Evolutionary conservation across 2,113 vertebrate species (phyloP).

Genomic region (Paraplagusia blochii): DNA sequence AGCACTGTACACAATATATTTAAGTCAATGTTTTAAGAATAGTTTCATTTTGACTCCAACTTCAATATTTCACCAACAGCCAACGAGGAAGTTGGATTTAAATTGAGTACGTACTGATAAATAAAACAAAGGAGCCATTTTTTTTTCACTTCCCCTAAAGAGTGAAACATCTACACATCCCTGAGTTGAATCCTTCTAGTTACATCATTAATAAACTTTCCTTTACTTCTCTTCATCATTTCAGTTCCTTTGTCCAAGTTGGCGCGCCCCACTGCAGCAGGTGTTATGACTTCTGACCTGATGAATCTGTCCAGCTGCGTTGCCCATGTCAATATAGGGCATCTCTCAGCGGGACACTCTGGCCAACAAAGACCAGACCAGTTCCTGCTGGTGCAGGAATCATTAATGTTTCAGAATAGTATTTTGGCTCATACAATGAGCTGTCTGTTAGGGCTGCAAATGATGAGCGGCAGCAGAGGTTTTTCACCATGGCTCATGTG

Average conservation of each 20-base stretch:
- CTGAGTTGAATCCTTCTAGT: conserved; percentile 1
- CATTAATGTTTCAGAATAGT: conserved; percentile 38
- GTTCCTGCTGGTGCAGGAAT: conserved; percentile 14
- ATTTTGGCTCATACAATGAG: conserved; percentile 14
- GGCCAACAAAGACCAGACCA: conserved; percentile 9
- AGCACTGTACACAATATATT: background rate
- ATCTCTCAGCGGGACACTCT: conserved; percentile 29
- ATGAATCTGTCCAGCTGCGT: conserved; percentile 19
- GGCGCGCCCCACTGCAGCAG: conserved; percentile 9
- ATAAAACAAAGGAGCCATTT: background rate
- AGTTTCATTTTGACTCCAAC: background rate
- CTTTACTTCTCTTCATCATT: conserved; percentile 15
- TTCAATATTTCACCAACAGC: background rate
- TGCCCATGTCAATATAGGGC: conserved; percentile 21
- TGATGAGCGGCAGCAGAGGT: conserved; percentile 14
- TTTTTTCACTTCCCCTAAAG: conserved; percentile 9
- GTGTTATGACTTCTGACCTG: conserved; percentile 29
- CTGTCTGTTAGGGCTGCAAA: conserved; percentile 4
- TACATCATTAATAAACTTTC: background rate
- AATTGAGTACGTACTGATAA: background rate
- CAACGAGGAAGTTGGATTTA: conserved; percentile 1
- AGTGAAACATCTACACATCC: background rate
- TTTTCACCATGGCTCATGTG: conserved; percentile 24
- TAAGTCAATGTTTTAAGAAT: conserved; percentile 1
- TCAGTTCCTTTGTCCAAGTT: conserved; percentile 4